A percentile compares a stretch with the other conserved stretches of the same genome.
phyloP scores from a whole-genome alignment of 1,140 invertebrate genomes.

The Batillaria attramentaria region DNA sequence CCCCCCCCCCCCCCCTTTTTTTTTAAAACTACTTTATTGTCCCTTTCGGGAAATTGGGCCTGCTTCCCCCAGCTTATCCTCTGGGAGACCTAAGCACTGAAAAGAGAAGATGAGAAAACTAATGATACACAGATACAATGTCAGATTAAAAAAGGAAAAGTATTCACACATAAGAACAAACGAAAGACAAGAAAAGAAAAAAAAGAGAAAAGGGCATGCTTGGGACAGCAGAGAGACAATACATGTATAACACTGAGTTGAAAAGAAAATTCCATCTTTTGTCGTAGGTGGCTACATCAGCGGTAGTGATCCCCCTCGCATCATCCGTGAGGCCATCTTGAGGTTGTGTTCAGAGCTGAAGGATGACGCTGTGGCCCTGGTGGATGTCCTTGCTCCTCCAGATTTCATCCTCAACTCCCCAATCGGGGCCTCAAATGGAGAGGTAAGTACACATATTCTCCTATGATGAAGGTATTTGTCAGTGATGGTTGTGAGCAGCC shows the following conservation, averaged over 20 bases:
- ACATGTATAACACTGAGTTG: too few species aligned
- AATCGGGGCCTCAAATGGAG: conserved; percentile 67
- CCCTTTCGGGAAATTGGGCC: too few species aligned
- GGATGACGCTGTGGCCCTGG: conserved; percentile 83
- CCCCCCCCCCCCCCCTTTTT: conserved; percentile 58
- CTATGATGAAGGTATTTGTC: too few species aligned
- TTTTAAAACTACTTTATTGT: too few species aligned
- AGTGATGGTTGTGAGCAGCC: neutral
- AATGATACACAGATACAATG: neutral
- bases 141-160: neutral
- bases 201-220: too few species aligned
- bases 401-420: conserved; percentile 78
- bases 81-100: too few species aligned
- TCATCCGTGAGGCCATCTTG: conserved; percentile 75
- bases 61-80: too few species aligned
- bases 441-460: conserved; percentile 55
- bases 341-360: conserved; percentile 78
- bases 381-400: conserved; percentile 88
- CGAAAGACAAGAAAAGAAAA: too few species aligned
- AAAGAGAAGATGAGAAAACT: conserved; percentile 44
- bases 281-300: conserved; percentile 70
- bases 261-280: too few species aligned
- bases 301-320: conserved; percentile 57
- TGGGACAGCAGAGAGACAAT: too few species aligned
- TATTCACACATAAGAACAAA: too few species aligned